Evolutionary conservation across 2,797 vertebrate genomes (phyloP).

Genomic region (Enteromius fasciolatus): DNA sequence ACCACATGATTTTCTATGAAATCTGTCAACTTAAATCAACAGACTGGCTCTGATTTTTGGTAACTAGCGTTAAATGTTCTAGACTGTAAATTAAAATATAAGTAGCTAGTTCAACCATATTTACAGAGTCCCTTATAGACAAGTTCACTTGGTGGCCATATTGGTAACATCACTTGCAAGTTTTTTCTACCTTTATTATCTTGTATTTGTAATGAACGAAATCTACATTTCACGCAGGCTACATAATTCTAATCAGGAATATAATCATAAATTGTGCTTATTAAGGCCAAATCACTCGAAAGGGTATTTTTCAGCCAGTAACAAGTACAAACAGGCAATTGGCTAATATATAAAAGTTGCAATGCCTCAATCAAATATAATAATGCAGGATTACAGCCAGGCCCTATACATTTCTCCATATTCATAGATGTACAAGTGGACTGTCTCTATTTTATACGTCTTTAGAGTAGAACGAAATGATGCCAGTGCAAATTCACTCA

Average conservation of each 20-base stretch:
- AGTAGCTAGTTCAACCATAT: neutral
- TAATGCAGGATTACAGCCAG: neutral
- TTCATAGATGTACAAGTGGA: neutral
- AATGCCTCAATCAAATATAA: neutral
- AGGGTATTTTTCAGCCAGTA: neutral
- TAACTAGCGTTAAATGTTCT: neutral
- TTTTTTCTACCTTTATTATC: neutral
- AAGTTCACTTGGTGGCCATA: neutral
- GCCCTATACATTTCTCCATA: neutral
- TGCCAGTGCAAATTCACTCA: slow-evolving; percentile 18
- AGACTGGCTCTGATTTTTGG: neutral
- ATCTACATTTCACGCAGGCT: neutral
- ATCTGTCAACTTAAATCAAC: neutral
- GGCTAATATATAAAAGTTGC: neutral
- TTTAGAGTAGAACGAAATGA: neutral
- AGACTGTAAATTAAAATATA: neutral
- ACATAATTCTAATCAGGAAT: neutral
- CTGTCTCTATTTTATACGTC: neutral
- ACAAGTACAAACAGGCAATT: neutral
- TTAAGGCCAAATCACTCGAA: neutral
- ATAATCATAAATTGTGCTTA: neutral
- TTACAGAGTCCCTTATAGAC: slow-evolving; percentile 3
- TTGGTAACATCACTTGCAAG: neutral
- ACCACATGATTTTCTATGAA: neutral
- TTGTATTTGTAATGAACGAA: neutral